Evolutionary conservation across 2,888 invertebrate species (phyloP), one percentile per base, ranked within the genome.

Genomic region (Megaustenia siamemsis): DNA sequence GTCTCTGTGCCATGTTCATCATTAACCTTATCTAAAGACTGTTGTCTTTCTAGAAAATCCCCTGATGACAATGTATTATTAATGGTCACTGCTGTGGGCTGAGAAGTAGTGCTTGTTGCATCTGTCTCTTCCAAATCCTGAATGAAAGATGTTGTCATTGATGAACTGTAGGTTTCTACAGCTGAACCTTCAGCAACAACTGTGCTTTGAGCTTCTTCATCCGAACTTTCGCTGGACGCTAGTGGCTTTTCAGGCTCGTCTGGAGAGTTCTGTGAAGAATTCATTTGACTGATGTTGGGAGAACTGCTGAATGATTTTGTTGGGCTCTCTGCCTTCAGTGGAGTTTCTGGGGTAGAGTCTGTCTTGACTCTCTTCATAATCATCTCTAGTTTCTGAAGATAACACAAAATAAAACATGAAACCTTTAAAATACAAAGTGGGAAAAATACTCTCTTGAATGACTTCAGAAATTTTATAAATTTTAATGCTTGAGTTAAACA

Each of bases 301-400:
- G 91, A 91, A 35, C 88, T 88, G 79, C 90, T 88, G 28, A 88
- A 24, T 5, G 89, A 87, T 82, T 89, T 90, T 40, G 87, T 76
- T 0, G 89, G 88, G 71, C 89, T 89, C 32, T 90, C 89, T 76
- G 83, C 76, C 45, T 71, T 82, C 24, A 24, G 35, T 6, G 53
- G 38, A 21, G 66, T 45, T 43, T 85, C 81, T 32, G 83, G 85
- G 43, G 86, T 84, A 69, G 87, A 79, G 28, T 90, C 90, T 32
- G 90, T 88, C 88, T 93, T 93, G 79, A 93, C 93, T 86, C 93
- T 88, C 87, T 92, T 93, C 93, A 93, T 93, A 76, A 93, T 93
- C 91, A 92, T 92, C 84, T 93, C 93, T 49, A 93, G 87, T 82
- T 92, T 89, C 93, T 93, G 89, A 12, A 89, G 89, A 79, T 35